Percentiles rank a stretch among this genome's conserved stretches.
phyloP scores from a whole-genome alignment of 1,140 invertebrate genomes.

The Drosophila sproati region DNA sequence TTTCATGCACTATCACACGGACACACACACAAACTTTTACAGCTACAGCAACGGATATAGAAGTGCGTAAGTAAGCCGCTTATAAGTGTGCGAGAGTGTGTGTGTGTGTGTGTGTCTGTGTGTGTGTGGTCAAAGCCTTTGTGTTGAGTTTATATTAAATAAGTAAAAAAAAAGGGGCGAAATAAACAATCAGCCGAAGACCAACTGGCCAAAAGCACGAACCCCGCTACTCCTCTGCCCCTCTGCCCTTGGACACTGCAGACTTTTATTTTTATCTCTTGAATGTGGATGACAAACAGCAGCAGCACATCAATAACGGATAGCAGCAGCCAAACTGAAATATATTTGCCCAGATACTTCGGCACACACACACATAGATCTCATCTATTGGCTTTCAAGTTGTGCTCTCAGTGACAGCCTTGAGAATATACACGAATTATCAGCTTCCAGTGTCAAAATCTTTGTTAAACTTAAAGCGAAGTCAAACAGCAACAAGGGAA shows the following conservation, averaged over 20 bases:
- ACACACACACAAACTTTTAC: conserved; percentile 46
- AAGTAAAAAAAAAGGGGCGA: conserved; percentile 56
- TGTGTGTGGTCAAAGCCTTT: conserved; percentile 62
- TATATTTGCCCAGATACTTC: conserved; percentile 30
- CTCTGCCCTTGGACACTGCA: conserved; percentile 1
- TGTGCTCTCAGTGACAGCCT: conserved; percentile 13
- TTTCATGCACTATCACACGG: conserved; percentile 78
- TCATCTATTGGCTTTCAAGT: conserved; percentile 31
- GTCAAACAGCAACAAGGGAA: not conserved
- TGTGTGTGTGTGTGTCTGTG: conserved; percentile 24
- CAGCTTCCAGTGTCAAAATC: conserved; percentile 10
- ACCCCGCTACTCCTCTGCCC: no score
- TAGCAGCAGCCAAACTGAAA: conserved; percentile 28
- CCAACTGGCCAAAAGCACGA: conserved; percentile 31
- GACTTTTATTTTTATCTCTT: conserved; percentile 73
- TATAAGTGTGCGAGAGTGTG: conserved; percentile 43
- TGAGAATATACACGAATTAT: conserved; percentile 11
- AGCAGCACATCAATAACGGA: conserved; percentile 58
- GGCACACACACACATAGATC: conserved; percentile 9
- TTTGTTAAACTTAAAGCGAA: conserved; percentile 16
- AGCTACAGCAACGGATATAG: conserved; percentile 23
- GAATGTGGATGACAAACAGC: conserved; percentile 50
- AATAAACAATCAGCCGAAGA: conserved; percentile 38
- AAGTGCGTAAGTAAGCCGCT: conserved; percentile 69
- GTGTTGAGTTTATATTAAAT: conserved; percentile 70